phyloP scores from a whole-genome alignment of 2,888 invertebrate species.

The Neoaliturus tenellus region DNA sequence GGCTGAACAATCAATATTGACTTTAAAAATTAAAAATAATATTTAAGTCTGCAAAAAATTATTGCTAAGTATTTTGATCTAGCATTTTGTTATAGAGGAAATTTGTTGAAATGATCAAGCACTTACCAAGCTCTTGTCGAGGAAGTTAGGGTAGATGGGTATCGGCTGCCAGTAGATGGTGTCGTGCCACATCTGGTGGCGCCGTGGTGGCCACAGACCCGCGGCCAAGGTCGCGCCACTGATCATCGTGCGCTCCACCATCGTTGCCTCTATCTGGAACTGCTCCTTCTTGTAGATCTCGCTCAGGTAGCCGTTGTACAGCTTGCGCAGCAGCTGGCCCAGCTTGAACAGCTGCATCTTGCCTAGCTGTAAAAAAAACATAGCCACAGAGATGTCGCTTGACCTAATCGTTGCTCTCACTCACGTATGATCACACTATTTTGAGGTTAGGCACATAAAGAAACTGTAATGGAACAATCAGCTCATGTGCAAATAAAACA shows the following conservation, averaged over 20 bases:
- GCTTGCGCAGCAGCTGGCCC: conserved; percentile 81
- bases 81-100: too few species aligned
- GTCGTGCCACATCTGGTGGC: conserved; percentile 78
- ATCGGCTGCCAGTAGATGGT: conserved; percentile 85
- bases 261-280: conserved; percentile 71
- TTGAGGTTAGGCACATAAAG: too few species aligned
- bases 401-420: too few species aligned
- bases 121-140: conserved; percentile 48
- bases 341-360: conserved; percentile 84
- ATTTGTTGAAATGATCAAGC: too few species aligned
- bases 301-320: conserved; percentile 82
- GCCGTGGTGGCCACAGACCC: conserved; percentile 82
- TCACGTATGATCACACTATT: too few species aligned
- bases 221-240: conserved; percentile 60
- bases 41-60: too few species aligned
- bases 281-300: conserved; percentile 78
- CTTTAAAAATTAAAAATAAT: too few species aligned
- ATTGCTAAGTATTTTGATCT: too few species aligned
- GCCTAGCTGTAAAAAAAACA: conserved; percentile 84
- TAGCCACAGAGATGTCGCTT: too few species aligned
- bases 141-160: conserved; percentile 80
- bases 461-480: too few species aligned
- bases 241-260: conserved; percentile 61
- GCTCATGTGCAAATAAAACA: too few species aligned
- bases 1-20: too few species aligned